phyloP scores from a whole-genome alignment of 2,888 invertebrate genomes.

The Melolontha melolontha region DNA sequence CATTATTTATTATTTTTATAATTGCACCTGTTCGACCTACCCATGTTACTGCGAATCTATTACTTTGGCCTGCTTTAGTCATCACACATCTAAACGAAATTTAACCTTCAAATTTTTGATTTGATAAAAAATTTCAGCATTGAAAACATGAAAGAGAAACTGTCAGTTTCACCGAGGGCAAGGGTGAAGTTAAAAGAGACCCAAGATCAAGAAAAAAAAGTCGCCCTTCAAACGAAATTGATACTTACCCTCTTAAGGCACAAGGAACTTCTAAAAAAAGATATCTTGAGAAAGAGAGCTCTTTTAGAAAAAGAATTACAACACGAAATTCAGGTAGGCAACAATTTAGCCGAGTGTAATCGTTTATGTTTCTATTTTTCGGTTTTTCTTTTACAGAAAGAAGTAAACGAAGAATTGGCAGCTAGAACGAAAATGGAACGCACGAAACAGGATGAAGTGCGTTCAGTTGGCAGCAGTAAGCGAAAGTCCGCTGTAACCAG shows the following conservation, averaged over 20 bases:
- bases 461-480: constrained; percentile 70
- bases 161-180: constrained; percentile 57
- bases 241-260: constrained; percentile 86
- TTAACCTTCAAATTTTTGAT: no score
- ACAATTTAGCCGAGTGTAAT: neutral
- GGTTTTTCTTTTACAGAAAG: constrained; percentile 69
- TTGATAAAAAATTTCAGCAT: constrained; percentile 6
- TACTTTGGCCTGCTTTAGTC: no score
- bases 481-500: constrained; percentile 67
- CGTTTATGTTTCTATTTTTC: constrained; percentile 16
- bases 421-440: constrained; percentile 79
- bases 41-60: no score
- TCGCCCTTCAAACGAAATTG: constrained; percentile 71
- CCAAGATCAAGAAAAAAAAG: constrained; percentile 70
- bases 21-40: no score
- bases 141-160: constrained; percentile 48
- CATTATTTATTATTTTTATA: no score
- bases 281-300: constrained; percentile 91
- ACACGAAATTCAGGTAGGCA: constrained; percentile 83
- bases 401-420: constrained; percentile 79
- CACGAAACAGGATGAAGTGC: constrained; percentile 70
- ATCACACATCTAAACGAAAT: no score
- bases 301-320: constrained; percentile 90
- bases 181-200: constrained; percentile 61
- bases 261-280: constrained; percentile 92